Base-by-base conservation (phyloP, 23 tunicate genomes). In the Phallusia fumigata region DNA sequence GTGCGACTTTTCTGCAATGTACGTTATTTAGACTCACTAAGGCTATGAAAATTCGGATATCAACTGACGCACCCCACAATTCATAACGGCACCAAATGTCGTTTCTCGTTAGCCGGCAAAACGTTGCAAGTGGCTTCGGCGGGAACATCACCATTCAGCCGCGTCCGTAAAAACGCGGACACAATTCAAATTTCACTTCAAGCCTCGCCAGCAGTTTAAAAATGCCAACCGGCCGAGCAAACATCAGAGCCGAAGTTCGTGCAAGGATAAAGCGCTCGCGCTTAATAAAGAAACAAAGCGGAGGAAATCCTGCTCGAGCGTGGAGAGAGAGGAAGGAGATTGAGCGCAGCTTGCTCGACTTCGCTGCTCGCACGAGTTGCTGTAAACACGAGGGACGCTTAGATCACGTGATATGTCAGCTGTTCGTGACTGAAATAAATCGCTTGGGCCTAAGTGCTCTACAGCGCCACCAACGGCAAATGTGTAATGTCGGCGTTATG, bases 381-480 rank as follows among this genome's bases (percentile, higher is more conserved):
- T 10, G 47, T 40, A 40, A 40, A 40, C 47, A 40, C 47, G 47
- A 40, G 47, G 47, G 47, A 40, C 47, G 47, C 47, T 40, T 40
- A 40, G 69, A 24, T 58, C 69, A 58, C 69, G 28, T 58, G 69
- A 24, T 58, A 1, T 5, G 28, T 58, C 69, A 58, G 69, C 69
- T 58, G 69, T 58, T 58, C 69, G 69, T 24, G 69, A 21, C 13
- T 58, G 69, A 58, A 58, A 24, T 3, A 58, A 58, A 58, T 58
- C 28, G 69, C 69, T 58, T 24, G 15, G 28, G 13, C 5, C 69
- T 22, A 58, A 58, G 69, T 58, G 69, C 69, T 58, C 69, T 21
- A 13, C 69, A 24, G 69, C 69, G 69, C 69, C 69, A 58, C 69
- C 69, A 21, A 58, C 28, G 69, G 69, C 69, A 22, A 58, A 6